These are phyloP conservation scores for Malurus elegans DNA, from an alignment of 2,113 vertebrate species.

Conservation along the genomic window DNA sequence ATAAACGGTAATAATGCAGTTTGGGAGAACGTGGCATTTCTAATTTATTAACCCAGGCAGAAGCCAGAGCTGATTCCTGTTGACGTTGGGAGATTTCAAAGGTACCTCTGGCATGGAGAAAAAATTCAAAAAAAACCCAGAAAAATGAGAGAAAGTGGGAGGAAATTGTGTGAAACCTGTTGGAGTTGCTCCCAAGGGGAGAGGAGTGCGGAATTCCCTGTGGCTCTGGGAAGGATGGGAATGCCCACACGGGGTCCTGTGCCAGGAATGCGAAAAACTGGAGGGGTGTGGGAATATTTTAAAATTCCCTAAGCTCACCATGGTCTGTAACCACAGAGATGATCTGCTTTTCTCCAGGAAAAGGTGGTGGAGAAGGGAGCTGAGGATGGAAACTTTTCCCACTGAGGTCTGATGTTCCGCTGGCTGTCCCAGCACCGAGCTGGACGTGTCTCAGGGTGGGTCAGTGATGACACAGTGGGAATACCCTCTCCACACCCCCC, in stretches of 20 bases:
- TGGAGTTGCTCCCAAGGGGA: neutral
- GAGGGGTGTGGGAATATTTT: neutral
- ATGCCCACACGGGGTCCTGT: accelerated
- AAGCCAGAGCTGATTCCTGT: slow-evolving; percentile 79
- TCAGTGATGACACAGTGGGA: neutral
- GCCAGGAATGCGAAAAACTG: neutral
- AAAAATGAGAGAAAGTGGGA: neutral
- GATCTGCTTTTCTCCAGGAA: neutral
- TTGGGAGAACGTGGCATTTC: slow-evolving; percentile 87
- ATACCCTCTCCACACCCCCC: accelerated
- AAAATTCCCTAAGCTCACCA: accelerated
- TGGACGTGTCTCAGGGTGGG: accelerated
- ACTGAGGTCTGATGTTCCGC: accelerated
- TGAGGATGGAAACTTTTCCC: accelerated
- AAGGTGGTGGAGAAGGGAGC: neutral
- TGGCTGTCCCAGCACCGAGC: accelerated
- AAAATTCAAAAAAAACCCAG: neutral
- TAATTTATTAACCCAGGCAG: slow-evolving; percentile 85
- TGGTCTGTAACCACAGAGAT: accelerated
- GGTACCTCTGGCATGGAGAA: slow-evolving; percentile 44
- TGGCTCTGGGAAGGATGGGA: neutral
- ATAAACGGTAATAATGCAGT: slow-evolving; percentile 97
- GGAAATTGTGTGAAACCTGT: neutral
- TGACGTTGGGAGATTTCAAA: slow-evolving; percentile 76
- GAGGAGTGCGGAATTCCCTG: neutral